Evolutionary conservation across 2,888 invertebrate species (phyloP).

Genomic region (Yponomeuta malinellus): DNA sequence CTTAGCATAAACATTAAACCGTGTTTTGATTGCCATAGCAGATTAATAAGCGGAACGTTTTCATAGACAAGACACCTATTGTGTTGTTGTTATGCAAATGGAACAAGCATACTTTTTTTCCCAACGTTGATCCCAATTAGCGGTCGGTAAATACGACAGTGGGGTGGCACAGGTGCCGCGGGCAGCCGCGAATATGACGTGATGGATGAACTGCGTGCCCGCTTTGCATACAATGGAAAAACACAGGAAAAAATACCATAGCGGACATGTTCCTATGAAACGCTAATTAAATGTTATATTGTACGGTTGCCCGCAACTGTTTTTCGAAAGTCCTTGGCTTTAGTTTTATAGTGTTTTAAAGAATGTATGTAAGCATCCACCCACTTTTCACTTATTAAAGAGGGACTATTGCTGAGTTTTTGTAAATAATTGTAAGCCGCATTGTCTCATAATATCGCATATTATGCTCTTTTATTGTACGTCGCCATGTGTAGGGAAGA

Average conservation of each 20-base stretch:
- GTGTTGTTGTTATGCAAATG: constrained; percentile 12
- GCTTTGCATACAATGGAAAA: constrained; percentile 71
- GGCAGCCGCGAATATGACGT: constrained; percentile 67
- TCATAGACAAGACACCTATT: constrained; percentile 5
- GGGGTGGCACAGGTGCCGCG: constrained; percentile 37
- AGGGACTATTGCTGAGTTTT: too few relatives aligned
- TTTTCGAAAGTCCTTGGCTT: constrained; percentile 37
- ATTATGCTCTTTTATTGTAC: too few relatives aligned
- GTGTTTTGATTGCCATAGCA: constrained; percentile 7
- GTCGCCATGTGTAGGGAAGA: too few relatives aligned
- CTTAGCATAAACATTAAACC: neutral
- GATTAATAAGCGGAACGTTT: constrained; percentile 2
- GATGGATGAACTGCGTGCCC: constrained; percentile 63
- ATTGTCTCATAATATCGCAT: too few relatives aligned
- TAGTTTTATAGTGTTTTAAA: neutral
- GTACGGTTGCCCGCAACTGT: constrained; percentile 33
- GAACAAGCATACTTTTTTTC: constrained; percentile 28
- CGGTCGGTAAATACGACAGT: constrained; percentile 24
- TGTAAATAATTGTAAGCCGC: too few relatives aligned
- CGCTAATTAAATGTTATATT: constrained; percentile 67
- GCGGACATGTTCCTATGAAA: constrained; percentile 57
- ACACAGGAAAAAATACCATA: constrained; percentile 46
- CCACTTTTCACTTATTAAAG: neutral
- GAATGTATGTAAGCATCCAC: neutral
- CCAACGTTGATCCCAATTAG: constrained; percentile 43